phyloP scores from a whole-genome alignment of 2,888 invertebrate genomes.

The Agrotis ipsilon region DNA sequence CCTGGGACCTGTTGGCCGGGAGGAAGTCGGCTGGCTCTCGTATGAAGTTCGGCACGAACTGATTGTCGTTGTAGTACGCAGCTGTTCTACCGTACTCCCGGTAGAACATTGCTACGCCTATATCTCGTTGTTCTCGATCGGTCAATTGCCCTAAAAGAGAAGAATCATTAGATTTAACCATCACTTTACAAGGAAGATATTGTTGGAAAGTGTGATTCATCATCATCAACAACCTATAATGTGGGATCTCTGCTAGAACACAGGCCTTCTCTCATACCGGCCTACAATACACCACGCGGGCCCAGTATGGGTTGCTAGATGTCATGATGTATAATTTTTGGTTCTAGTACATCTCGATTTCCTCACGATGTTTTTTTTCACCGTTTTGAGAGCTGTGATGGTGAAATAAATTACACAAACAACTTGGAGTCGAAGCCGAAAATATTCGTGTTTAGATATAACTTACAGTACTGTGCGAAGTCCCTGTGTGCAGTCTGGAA shows the following conservation, averaged over 20 bases:
- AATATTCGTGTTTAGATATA: neutral
- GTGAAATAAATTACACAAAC: no score
- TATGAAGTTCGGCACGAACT: slow-evolving; percentile 94
- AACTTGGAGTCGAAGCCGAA: no score
- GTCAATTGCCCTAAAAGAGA: slow-evolving; percentile 93
- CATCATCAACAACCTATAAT: no score
- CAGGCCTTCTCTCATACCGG: no score
- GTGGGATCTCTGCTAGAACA: no score
- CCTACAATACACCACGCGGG: no score
- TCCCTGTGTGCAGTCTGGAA: slow-evolving; percentile 94
- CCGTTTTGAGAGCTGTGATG: no score
- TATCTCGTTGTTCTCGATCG: slow-evolving; percentile 93
- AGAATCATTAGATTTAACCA: neutral
- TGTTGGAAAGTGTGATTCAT: neutral
- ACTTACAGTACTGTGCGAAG: slow-evolving; percentile 94
- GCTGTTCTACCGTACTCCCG: slow-evolving; percentile 95
- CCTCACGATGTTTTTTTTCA: no score
- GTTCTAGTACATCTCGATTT: no score
- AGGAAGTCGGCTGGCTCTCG: slow-evolving; percentile 94
- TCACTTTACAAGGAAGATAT: neutral
- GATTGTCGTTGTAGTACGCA: slow-evolving; percentile 95
- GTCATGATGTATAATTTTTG: no score
- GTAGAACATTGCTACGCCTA: slow-evolving; percentile 95
- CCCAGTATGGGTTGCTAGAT: no score
- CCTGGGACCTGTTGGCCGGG: slow-evolving; percentile 93